Percentiles rank a stretch among this genome's conserved stretches.
These are phyloP conservation scores for Choloepus hoffmanni DNA, from an alignment of 2,113 vertebrate genomes.

Conservation along the genomic window DNA sequence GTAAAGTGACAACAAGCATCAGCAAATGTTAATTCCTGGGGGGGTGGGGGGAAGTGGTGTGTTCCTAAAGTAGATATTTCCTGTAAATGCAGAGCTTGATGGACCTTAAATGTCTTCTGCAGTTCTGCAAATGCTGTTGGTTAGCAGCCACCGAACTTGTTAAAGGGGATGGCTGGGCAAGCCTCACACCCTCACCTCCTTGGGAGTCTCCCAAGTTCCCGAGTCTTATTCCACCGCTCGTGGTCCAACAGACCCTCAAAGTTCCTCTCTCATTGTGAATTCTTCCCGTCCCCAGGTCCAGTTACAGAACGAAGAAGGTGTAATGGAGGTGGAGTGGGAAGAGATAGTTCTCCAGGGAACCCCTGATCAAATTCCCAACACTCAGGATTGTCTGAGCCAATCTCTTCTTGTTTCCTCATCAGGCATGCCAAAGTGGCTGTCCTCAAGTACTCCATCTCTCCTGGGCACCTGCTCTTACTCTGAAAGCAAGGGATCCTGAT, in stretches of 20 bases:
- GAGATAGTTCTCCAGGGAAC: not conserved
- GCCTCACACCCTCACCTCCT: no score
- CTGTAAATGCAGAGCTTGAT: not conserved
- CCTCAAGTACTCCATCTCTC: not conserved
- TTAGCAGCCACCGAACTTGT: not conserved
- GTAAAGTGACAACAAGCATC: not conserved
- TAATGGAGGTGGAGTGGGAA: no score
- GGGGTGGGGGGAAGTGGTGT: no score
- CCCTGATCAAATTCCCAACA: no score
- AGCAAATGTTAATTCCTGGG: not conserved
- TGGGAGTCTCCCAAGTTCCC: not conserved
- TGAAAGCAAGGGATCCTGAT: no score
- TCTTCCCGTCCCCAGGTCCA: not conserved
- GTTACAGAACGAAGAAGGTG: no score
- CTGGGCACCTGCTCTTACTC: not conserved
- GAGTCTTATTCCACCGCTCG: not conserved
- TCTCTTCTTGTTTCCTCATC: no score
- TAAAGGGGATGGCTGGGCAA: not conserved
- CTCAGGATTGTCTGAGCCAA: not conserved
- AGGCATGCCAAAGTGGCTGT: not conserved
- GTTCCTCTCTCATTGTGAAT: not conserved
- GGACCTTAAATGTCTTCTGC: no score
- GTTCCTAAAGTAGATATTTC: not conserved
- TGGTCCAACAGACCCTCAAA: not conserved
- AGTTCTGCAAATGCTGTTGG: not conserved